Percentiles rank a stretch among this genome's conserved stretches.
Evolutionary conservation across 2,797 vertebrate genomes (phyloP).

Genomic region (Parauchenoglanis ngamensis): DNA sequence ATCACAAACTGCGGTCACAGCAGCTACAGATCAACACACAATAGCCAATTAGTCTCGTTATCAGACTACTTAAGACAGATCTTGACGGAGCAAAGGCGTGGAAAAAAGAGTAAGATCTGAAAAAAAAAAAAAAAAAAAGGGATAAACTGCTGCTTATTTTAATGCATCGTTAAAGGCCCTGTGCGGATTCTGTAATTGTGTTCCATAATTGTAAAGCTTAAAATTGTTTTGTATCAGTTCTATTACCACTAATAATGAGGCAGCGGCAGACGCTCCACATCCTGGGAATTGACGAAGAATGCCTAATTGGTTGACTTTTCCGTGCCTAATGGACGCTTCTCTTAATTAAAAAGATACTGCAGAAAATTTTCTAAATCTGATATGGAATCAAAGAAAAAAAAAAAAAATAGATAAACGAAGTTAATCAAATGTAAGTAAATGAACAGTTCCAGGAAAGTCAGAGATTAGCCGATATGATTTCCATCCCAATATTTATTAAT

Average conservation of each 20-base stretch:
- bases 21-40: conserved; percentile 3
- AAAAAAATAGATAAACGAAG: conserved; percentile 72
- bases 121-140: conserved; percentile 62
- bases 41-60: conserved; percentile 57
- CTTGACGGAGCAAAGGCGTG: conserved; percentile 70
- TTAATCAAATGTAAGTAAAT: conserved; percentile 92
- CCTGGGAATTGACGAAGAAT: conserved; percentile 78
- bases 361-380: conserved; percentile 84
- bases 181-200: conserved; percentile 76
- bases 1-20: conserved; percentile 26
- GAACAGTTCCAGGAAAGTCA: conserved; percentile 87
- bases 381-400: conserved; percentile 60
- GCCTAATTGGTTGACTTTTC: conserved; percentile 85
- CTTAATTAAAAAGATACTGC: conserved; percentile 88
- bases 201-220: conserved; percentile 72
- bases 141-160: conserved; percentile 76
- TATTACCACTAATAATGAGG: conserved; percentile 80
- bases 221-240: conserved; percentile 81
- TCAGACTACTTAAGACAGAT: conserved; percentile 70
- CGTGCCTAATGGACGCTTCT: conserved; percentile 84
- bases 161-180: conserved; percentile 79
- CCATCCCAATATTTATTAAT: conserved; percentile 84
- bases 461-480: conserved; percentile 84
- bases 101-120: conserved; percentile 57
- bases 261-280: conserved; percentile 79